A percentile compares a stretch with the other conserved stretches of the same genome.
These are phyloP conservation scores for Frankliniella fusca DNA, from an alignment of 2,888 invertebrate species.

Conservation along the genomic window DNA sequence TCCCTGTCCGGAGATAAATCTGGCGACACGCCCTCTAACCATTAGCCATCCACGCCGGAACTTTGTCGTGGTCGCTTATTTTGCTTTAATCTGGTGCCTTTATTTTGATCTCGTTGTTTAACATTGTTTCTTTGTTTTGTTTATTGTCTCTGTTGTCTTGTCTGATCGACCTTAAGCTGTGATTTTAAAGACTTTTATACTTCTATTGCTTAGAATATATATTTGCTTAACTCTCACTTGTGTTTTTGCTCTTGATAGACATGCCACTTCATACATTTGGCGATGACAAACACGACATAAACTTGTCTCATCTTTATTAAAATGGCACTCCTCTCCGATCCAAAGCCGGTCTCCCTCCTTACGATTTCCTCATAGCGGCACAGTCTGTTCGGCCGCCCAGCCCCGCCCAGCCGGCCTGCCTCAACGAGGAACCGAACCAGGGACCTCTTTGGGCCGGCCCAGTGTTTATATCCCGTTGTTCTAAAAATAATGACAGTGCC, in stretches of 20 bases:
- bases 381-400: no score
- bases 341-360: no score
- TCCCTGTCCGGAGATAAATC: not conserved
- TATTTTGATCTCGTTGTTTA: slow-evolving; percentile 3
- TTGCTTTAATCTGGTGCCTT: not conserved
- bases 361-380: not conserved
- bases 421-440: not conserved
- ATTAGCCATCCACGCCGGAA: not conserved
- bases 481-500: slow-evolving; percentile 21
- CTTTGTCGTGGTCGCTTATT: not conserved
- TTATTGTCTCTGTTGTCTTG: not conserved
- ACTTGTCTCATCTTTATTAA: not conserved
- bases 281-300: not conserved
- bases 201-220: not conserved
- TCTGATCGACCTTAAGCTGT: not conserved
- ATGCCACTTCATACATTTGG: not conserved
- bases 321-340: not conserved
- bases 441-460: not conserved
- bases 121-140: not conserved
- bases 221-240: not conserved
- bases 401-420: no score
- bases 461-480: slow-evolving; percentile 21
- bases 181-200: not conserved
- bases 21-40: not conserved
- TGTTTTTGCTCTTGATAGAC: not conserved